Evolutionary conservation across 1,140 invertebrate genomes (phyloP).

Genomic region (Scaptomyza graminum): DNA sequence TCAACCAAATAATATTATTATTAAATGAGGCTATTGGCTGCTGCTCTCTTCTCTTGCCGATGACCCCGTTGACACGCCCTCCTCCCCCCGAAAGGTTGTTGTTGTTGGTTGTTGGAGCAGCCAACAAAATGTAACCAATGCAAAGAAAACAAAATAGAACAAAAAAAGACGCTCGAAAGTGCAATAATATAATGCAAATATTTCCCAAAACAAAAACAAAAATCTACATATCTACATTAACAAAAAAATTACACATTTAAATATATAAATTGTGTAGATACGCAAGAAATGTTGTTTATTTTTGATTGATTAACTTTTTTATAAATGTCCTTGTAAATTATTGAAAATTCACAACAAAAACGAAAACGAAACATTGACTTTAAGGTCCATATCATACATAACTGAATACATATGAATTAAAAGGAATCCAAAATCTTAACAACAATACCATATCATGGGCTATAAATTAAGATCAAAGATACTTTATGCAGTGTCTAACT

Average conservation of each 20-base stretch:
- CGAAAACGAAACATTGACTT: not conserved
- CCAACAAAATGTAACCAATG: not conserved
- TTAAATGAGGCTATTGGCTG: slow-evolving; percentile 67
- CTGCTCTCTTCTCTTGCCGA: slow-evolving; percentile 3
- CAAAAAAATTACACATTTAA: slow-evolving; percentile 5
- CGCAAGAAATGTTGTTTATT: slow-evolving; percentile 43
- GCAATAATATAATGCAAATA: slow-evolving; percentile 66
- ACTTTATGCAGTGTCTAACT: slow-evolving; percentile 1
- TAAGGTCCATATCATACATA: slow-evolving; percentile 39
- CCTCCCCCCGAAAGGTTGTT: not conserved
- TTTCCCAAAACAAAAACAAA: slow-evolving; percentile 59
- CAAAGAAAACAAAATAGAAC: slow-evolving; percentile 20
- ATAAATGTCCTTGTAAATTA: slow-evolving; percentile 41
- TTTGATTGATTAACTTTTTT: slow-evolving; percentile 48
- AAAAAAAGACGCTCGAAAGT: slow-evolving; percentile 69
- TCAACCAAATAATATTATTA: slow-evolving; percentile 90
- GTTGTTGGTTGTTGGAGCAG: too few species aligned
- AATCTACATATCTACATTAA: slow-evolving; percentile 3
- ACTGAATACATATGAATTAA: slow-evolving; percentile 36
- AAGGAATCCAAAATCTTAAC: slow-evolving; percentile 22
- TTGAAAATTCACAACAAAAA: slow-evolving; percentile 5
- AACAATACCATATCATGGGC: slow-evolving; percentile 21
- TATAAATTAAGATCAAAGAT: slow-evolving; percentile 24
- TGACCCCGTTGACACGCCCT: not conserved
- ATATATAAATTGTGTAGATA: slow-evolving; percentile 51